Evolutionary conservation across 2,888 invertebrate genomes (phyloP).

Genomic region (Drosophila peninsularis): DNA sequence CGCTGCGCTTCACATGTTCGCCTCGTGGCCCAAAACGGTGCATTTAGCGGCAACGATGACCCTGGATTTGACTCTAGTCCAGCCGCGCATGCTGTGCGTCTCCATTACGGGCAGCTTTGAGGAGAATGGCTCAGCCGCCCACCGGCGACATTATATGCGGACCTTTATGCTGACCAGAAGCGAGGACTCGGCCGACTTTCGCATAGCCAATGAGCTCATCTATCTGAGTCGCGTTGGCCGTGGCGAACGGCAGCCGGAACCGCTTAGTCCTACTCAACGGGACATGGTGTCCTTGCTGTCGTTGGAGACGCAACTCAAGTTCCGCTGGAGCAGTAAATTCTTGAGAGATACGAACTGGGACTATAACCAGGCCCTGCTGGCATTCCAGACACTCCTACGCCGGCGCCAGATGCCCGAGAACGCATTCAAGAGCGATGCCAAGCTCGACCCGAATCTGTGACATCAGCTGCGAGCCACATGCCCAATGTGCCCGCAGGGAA

Average conservation of each 20-base stretch:
- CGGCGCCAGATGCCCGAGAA: slow-evolving; percentile 28
- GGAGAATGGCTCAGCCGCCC: slow-evolving; percentile 11
- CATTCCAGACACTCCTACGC: slow-evolving; percentile 30
- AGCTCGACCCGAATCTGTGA: slow-evolving; percentile 10
- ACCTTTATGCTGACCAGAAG: slow-evolving; percentile 33
- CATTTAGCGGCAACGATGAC: slow-evolving; percentile 45
- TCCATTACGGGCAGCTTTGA: slow-evolving; percentile 40
- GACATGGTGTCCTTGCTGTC: slow-evolving; percentile 21
- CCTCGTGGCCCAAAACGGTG: slow-evolving; percentile 32
- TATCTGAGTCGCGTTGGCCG: slow-evolving; percentile 27
- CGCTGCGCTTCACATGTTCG: slow-evolving; percentile 31
- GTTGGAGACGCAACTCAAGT: slow-evolving; percentile 36
- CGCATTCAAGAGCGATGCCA: slow-evolving; percentile 30
- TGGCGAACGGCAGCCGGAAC: background rate
- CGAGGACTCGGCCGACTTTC: slow-evolving; percentile 22
- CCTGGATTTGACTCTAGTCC: slow-evolving; percentile 35
- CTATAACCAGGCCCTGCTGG: slow-evolving; percentile 45
- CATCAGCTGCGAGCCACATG: slow-evolving; percentile 17
- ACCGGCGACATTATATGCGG: slow-evolving; percentile 38
- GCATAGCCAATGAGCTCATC: slow-evolving; percentile 49
- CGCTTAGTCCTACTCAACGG: slow-evolving; percentile 22
- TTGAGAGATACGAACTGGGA: slow-evolving; percentile 52
- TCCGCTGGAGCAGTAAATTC: slow-evolving; percentile 36
- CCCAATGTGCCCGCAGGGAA: slow-evolving; percentile 48
- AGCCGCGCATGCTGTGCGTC: slow-evolving; percentile 12